Evolutionary conservation across 2,113 vertebrate species (phyloP), one percentile per base, ranked within the genome.

Genomic region (Percopsis transmontana): DNA sequence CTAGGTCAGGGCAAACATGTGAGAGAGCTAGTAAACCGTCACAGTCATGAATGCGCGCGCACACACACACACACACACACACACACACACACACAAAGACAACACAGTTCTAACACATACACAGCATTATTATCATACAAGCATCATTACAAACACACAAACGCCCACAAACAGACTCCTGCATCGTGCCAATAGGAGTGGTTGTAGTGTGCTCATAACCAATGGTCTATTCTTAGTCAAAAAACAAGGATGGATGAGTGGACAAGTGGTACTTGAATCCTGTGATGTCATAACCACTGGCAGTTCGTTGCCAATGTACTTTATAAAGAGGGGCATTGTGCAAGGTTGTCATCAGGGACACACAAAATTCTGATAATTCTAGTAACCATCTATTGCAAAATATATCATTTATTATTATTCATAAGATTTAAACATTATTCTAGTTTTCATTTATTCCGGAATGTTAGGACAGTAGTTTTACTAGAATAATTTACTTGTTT

Each of bases 401-500:
- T n/a, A n/a, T n/a, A n/a, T n/a, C n/a, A n/a, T n/a, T n/a, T n/a
- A 4, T 33, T 4, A 33, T 4, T 33, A 33, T 33, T 33, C 27
- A 4, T 7, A 4, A 0, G 27, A 33, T 33, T 33, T 6, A 33
- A 33, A 33, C 27, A 33, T 5, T 33, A 33, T 33, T 33, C 27
- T 33, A 16, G 45, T 9, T 64, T 16, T 4, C 14, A 20, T 21
- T 53, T 7, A 13, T 42, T 1, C n/a, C 5, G 39, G 12, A 1
- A 48, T n/a, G 15, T 18, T 7, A 48, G 45, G 2, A 23, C 12
- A 21, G n/a, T 8, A 60, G 53, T 2, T 16, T 7, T 58, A 61
- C 23, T 6, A 0, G 21, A 69, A 0, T 1, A 1, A 58, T 89
- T 92, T 94, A 99, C 97, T 97, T 99, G 87, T 95, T 95, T 90